These are phyloP conservation scores for Araneus ventricosus DNA, from an alignment of 1,140 invertebrate genomes.

Conservation along the genomic window DNA sequence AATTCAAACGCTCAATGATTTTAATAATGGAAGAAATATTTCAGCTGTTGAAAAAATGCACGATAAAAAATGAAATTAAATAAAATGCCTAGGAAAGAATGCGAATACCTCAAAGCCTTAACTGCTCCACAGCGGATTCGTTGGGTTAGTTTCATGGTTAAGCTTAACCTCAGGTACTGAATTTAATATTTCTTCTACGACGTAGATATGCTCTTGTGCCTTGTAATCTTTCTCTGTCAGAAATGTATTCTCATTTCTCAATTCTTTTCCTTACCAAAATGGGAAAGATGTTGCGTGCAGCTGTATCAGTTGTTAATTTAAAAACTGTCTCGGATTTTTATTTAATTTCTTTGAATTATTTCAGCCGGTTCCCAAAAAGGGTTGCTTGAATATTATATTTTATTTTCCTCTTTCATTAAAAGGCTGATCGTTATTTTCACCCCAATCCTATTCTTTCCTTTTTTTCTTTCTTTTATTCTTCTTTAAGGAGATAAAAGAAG, in stretches of 20 bases:
- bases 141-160: neutral
- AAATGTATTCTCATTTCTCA: neutral
- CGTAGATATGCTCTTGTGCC: neutral
- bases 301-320: slow-evolving; percentile 47
- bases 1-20: neutral
- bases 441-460: neutral
- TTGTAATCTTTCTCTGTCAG: slow-evolving; percentile 41
- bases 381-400: slow-evolving; percentile 19
- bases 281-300: slow-evolving; percentile 15
- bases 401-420: slow-evolving; percentile 56
- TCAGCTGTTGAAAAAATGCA: neutral
- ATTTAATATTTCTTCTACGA: neutral
- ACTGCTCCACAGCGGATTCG: neutral
- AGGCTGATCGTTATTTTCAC: slow-evolving; percentile 55
- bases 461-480: neutral
- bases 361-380: neutral
- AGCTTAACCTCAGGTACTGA: neutral
- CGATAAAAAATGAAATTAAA: neutral
- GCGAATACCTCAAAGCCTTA: neutral
- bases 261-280: slow-evolving; percentile 13
- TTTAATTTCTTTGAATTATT: slow-evolving; percentile 53
- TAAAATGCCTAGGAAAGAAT: neutral
- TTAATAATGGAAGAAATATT: neutral
- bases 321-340: slow-evolving; percentile 46
- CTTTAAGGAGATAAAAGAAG: slow-evolving; percentile 9